These are phyloP conservation scores for Drosophila atripex DNA, from an alignment of 2,888 invertebrate genomes.

Conservation along the genomic window DNA sequence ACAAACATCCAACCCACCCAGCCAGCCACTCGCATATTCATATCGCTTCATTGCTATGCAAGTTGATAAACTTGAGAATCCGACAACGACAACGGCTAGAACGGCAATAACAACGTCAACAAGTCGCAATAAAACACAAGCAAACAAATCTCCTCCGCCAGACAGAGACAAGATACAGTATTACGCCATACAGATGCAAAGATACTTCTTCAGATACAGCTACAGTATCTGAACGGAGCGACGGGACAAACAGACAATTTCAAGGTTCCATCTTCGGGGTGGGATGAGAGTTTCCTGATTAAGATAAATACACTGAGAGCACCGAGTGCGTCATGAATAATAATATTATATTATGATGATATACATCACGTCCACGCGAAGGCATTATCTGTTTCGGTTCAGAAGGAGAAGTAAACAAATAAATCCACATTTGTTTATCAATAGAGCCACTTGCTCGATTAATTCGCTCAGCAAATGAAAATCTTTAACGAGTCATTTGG, in stretches of 20 bases:
- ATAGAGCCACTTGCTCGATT: slow-evolving; percentile 7
- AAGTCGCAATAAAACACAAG: slow-evolving; percentile 64
- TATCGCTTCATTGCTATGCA: slow-evolving; percentile 63
- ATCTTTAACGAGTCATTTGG: slow-evolving; percentile 13
- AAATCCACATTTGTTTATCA: slow-evolving; percentile 14
- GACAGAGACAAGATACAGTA: slow-evolving; percentile 11
- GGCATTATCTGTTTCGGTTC: neutral
- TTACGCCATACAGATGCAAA: slow-evolving; percentile 51
- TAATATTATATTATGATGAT: slow-evolving; percentile 11
- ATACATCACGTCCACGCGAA: slow-evolving; percentile 13
- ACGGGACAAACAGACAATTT: slow-evolving; percentile 38
- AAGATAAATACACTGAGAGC: slow-evolving; percentile 60
- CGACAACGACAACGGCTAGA: slow-evolving; percentile 43
- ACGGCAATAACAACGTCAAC: slow-evolving; percentile 50
- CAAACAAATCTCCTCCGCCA: slow-evolving; percentile 39
- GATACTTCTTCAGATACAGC: slow-evolving; percentile 38
- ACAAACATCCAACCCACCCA: neutral
- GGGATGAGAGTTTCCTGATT: slow-evolving; percentile 54
- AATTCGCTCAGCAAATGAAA: slow-evolving; percentile 8
- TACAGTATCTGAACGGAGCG: slow-evolving; percentile 23
- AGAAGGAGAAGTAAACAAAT: slow-evolving; percentile 12
- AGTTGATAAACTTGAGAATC: slow-evolving; percentile 62
- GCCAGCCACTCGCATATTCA: slow-evolving; percentile 46
- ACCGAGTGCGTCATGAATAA: slow-evolving; percentile 31
- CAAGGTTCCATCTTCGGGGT: slow-evolving; percentile 26